These are phyloP conservation scores for Ricordea florida DNA, from an alignment of 92 coral and sea anemone genomes.

Conservation along the genomic window DNA sequence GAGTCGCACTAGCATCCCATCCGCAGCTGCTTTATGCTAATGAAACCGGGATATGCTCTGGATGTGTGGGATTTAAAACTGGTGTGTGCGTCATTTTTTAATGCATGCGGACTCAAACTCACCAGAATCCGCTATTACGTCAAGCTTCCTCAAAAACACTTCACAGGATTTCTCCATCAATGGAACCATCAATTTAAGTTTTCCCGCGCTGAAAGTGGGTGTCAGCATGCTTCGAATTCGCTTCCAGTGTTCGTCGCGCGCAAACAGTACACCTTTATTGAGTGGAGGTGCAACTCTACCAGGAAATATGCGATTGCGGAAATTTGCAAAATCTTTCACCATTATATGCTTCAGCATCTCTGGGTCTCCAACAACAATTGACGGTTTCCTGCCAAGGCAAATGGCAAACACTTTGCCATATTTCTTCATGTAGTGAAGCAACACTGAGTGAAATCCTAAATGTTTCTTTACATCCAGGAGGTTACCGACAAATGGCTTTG, in stretches of 20 bases:
- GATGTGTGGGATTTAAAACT: no score
- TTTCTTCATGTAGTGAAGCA: constrained; percentile 34
- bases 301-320: constrained; percentile 32
- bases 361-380: constrained; percentile 69
- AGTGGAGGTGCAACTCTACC: background rate
- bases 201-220: constrained; percentile 68
- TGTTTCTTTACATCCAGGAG: constrained; percentile 31
- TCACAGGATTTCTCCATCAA: constrained; percentile 55
- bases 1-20: no score
- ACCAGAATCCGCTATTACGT: constrained; percentile 62
- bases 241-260: constrained; percentile 61
- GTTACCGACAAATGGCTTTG: constrained; percentile 62
- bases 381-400: constrained; percentile 53
- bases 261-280: background rate
- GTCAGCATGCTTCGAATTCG: constrained; percentile 62
- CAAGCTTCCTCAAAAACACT: constrained; percentile 46
- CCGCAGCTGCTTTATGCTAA: no score
- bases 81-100: no score
- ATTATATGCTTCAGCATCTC: constrained; percentile 69
- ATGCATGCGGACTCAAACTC: no score
- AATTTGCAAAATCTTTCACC: constrained; percentile 56
- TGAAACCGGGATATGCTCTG: no score
- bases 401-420: constrained; percentile 68
- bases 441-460: constrained; percentile 47
- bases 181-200: constrained; percentile 64